These are phyloP conservation scores for Montifringilla adamsi DNA, from an alignment of 2,113 vertebrate genomes.

Conservation along the genomic window DNA sequence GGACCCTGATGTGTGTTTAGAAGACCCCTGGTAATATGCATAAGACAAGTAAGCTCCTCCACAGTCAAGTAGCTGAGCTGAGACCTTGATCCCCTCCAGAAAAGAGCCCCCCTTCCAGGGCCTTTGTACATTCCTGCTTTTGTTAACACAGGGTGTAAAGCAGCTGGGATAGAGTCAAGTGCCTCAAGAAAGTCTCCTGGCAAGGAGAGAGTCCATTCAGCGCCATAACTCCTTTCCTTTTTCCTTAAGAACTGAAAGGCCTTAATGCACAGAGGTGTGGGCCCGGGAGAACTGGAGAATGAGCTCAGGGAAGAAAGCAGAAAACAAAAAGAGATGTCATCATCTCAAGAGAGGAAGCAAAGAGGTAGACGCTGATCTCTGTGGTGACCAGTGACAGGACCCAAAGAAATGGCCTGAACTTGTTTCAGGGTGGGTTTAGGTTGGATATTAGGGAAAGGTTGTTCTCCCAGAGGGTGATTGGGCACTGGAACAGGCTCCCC, in stretches of 20 bases:
- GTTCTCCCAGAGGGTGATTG: background rate
- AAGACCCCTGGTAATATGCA: background rate
- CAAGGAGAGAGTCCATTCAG: background rate
- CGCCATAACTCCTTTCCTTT: background rate
- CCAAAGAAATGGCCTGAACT: too few relatives aligned
- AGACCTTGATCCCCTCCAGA: background rate
- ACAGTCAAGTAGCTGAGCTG: background rate
- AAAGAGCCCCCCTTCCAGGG: background rate
- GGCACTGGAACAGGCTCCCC: rapidly evolving
- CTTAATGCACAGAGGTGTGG: background rate
- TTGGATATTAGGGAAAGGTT: rapidly evolving
- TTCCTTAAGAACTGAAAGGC: background rate
- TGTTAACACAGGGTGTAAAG: background rate
- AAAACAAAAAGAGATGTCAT: background rate
- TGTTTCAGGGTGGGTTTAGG: background rate
- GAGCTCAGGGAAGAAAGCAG: background rate
- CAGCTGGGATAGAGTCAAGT: background rate
- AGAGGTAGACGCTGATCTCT: background rate
- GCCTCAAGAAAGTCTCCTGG: background rate
- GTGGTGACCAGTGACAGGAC: background rate
- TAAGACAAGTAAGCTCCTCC: background rate
- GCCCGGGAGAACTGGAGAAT: background rate
- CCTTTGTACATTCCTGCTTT: background rate
- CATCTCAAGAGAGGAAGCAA: background rate
- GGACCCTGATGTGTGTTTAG: background rate